Base-by-base conservation (phyloP, 2,888 invertebrate genomes). In the Venustoraphidia nigricollis region DNA sequence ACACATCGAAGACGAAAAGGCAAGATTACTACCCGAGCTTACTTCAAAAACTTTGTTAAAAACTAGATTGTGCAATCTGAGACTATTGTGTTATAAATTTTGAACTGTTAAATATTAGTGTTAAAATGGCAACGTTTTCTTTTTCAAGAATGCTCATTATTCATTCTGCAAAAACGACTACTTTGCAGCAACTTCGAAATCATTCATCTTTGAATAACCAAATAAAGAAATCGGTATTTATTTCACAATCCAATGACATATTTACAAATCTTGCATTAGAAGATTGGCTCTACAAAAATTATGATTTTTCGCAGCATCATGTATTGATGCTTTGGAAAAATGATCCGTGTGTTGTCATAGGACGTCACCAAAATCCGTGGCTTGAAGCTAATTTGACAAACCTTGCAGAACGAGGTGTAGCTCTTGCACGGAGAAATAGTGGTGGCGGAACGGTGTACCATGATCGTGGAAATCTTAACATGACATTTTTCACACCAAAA, bases 391-490 rank as follows among this genome's bases (percentile, higher is more conserved):
- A 96, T 65, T 69, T 90, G 3, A 73, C 79, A 2, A 72, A 74
- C 40, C 65, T 88, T 44, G 62, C 72, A 52, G 76, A 79, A 44
- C 71, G 75, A 40, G 81, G 80, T 11, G 80, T 96, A 49, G 71
- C 76, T 10, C 59, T 95, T 51, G 95, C 88, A 0, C 76, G 98
- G 50, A 76, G 98, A 40, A 90, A 90, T 61, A 95, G 95, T 66
- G 97, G 97, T 34, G 88, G 98, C 51, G 97, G 96, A 34, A 85
- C 95, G 4, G 95, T 98, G 27, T 98, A 91, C 66, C 97, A 98
- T 65, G 97, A 98, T 66, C 69, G 77, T 53, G 95, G 94, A 49
- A 95, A 94, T 69, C 70, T 95, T 1, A 96, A 95, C 68, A 74
- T 94, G 53, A 88, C 93, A 0, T 93, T 97, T 66, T 87, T 98